Evolutionary conservation across 2,888 invertebrate species (phyloP).

Genomic region (Enoplolaimus lenunculus): DNA sequence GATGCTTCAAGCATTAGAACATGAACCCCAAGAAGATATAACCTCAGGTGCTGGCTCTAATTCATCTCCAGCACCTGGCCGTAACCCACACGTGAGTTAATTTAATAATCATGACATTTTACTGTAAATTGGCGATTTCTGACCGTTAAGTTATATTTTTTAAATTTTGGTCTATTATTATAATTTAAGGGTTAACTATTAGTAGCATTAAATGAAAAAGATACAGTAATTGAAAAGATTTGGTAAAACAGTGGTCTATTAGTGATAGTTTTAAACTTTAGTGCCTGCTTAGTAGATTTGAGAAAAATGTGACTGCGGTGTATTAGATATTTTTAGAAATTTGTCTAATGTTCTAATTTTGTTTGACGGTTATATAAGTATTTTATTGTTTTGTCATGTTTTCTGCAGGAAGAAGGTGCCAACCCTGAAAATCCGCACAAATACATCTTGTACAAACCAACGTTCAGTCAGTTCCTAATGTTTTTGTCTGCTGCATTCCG

Average conservation of each 20-base stretch:
- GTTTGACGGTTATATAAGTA: too few species aligned
- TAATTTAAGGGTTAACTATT: too few species aligned
- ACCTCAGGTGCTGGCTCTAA: slow-evolving; percentile 41
- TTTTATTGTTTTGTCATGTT: too few species aligned
- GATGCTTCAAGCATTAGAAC: slow-evolving; percentile 82
- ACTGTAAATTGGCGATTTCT: not conserved
- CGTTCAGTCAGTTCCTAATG: slow-evolving; percentile 77
- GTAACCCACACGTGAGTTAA: slow-evolving; percentile 52
- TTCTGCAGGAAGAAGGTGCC: slow-evolving; percentile 54
- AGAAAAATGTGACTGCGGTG: too few species aligned
- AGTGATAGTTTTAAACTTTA: too few species aligned
- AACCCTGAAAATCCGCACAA: slow-evolving; percentile 82
- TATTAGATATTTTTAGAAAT: too few species aligned
- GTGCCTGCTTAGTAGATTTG: too few species aligned
- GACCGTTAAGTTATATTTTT: too few species aligned
- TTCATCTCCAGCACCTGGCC: slow-evolving; percentile 56
- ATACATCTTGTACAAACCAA: slow-evolving; percentile 84
- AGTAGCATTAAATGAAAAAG: too few species aligned
- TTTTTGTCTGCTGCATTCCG: slow-evolving; percentile 79
- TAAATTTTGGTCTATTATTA: slow-evolving; percentile 21
- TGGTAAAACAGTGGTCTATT: too few species aligned
- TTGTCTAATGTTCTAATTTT: too few species aligned
- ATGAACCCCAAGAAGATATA: slow-evolving; percentile 70
- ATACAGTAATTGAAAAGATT: too few species aligned
- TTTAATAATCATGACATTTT: not conserved